phyloP scores from a whole-genome alignment of 2,888 invertebrate species.

The Leptinotarsa tumamoca region DNA sequence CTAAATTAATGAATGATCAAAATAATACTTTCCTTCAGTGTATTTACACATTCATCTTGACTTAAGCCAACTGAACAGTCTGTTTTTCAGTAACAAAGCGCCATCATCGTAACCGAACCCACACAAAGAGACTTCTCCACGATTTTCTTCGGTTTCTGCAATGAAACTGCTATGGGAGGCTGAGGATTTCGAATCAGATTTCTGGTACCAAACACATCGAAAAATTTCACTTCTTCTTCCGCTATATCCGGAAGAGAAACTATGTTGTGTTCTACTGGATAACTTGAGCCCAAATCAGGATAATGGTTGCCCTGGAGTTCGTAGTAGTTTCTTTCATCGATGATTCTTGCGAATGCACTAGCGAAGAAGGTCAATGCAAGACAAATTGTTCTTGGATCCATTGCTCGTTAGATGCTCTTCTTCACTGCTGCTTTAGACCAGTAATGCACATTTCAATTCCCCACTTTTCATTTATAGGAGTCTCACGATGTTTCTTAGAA shows the following conservation, averaged over 20 bases:
- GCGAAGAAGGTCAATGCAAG: background rate
- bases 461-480: conserved; percentile 2
- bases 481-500: conserved; percentile 6
- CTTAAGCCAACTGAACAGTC: background rate
- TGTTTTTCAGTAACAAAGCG: conserved; percentile 43
- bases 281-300: background rate
- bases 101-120: conserved; percentile 48
- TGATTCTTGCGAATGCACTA: background rate
- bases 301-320: background rate
- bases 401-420: background rate
- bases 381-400: background rate
- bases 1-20: background rate
- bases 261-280: conserved; percentile 9
- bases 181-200: background rate
- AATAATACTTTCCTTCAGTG: conserved; percentile 18
- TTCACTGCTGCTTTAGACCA: background rate
- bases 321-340: conserved; percentile 9
- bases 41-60: background rate
- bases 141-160: conserved; percentile 11
- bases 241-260: background rate
- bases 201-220: background rate
- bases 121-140: conserved; percentile 43
- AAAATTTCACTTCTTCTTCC: background rate
- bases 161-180: background rate
- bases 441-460: background rate